These are phyloP conservation scores for Pseudococcus jackbeardsleyi DNA, from an alignment of 2,888 invertebrate genomes.

Conservation along the genomic window DNA sequence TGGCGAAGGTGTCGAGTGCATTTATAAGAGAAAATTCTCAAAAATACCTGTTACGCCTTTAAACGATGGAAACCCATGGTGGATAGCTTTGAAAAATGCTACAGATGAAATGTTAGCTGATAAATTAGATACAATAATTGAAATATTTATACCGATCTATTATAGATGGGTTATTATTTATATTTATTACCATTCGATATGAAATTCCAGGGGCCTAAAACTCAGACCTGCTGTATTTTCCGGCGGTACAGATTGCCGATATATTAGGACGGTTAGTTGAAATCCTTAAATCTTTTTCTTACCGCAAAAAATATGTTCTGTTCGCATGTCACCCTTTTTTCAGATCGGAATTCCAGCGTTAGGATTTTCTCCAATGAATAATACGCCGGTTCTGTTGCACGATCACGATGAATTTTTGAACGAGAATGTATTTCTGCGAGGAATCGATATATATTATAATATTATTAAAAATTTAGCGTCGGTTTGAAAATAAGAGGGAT, in stretches of 20 bases:
- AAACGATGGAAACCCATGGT: constrained; percentile 78
- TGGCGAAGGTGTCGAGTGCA: constrained; percentile 79
- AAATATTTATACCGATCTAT: background rate
- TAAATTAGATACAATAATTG: background rate
- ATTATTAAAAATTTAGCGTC: constrained; percentile 79
- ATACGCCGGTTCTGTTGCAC: constrained; percentile 87
- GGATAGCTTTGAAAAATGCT: constrained; percentile 79
- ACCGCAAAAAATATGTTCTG: background rate
- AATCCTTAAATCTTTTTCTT: background rate
- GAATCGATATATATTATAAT: constrained; percentile 84
- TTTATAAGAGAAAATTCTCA: constrained; percentile 73
- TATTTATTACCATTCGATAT: background rate
- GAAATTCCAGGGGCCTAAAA: constrained; percentile 75
- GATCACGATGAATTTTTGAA: constrained; percentile 91
- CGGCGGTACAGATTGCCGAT: constrained; percentile 92
- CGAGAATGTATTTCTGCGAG: constrained; percentile 82
- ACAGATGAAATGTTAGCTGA: constrained; percentile 75
- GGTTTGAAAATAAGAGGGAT: constrained; percentile 67
- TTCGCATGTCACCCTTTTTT: constrained; percentile 66
- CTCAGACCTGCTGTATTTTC: constrained; percentile 84
- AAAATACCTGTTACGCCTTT: constrained; percentile 72
- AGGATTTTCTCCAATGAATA: constrained; percentile 92
- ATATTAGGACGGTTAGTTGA: constrained; percentile 76
- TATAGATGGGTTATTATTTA: background rate
- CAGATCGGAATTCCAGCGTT: constrained; percentile 84